Conservation (phyloP, 2,888 invertebrate genomes). For the Abrostola tripartita region DNA sequence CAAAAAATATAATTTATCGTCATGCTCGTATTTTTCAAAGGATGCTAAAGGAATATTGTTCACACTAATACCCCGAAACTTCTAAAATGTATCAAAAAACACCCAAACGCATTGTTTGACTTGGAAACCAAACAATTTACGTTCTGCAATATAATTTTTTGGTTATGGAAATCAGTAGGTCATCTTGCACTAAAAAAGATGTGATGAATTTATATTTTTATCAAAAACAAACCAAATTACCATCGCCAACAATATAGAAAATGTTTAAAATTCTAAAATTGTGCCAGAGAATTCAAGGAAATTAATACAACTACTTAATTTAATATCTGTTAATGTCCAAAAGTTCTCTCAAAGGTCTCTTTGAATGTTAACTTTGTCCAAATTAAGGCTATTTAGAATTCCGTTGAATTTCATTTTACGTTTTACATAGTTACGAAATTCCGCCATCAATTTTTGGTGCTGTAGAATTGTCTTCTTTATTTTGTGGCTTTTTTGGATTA, state of each 20-base stretch:
- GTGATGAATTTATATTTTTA: too few relatives aligned
- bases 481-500: not conserved
- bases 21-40: too few relatives aligned
- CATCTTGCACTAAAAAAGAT: too few relatives aligned
- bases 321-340: conserved; percentile 2
- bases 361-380: conserved; percentile 1
- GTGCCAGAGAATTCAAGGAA: conserved; percentile 1
- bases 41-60: too few relatives aligned
- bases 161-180: too few relatives aligned
- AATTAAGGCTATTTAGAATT: conserved; percentile 5
- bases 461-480: not conserved
- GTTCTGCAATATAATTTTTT: too few relatives aligned
- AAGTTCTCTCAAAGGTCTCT: conserved; percentile 7
- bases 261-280: conserved; percentile 4
- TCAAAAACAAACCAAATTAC: not conserved
- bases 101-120: too few relatives aligned
- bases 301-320: conserved; percentile 1
- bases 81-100: too few relatives aligned
- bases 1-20: too few relatives aligned
- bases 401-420: conserved; percentile 4
- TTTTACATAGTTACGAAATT: conserved; percentile 5
- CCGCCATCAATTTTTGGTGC: not conserved
- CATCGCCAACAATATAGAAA: not conserved
- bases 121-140: too few relatives aligned
- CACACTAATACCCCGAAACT: too few relatives aligned